A percentile compares a stretch with the other conserved stretches of the same genome.
phyloP scores from a whole-genome alignment of 1,140 invertebrate genomes.

The Calycopis cecrops region DNA sequence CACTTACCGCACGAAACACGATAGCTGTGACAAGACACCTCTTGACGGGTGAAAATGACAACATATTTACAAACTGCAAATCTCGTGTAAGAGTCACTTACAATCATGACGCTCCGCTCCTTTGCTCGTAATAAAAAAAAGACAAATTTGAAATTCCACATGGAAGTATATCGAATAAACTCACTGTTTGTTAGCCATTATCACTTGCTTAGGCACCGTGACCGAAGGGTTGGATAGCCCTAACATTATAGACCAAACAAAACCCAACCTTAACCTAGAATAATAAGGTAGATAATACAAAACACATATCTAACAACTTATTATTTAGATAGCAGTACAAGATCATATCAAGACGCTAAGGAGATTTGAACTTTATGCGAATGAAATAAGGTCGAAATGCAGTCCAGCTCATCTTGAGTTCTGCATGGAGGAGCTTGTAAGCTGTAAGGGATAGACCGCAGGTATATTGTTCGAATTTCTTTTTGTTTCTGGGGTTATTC shows the following conservation, averaged over 20 bases:
- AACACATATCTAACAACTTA: constrained; percentile 13
- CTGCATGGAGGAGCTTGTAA: constrained; percentile 52
- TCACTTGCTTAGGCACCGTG: constrained; percentile 45
- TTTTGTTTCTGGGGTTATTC: constrained; percentile 52
- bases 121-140: too few relatives aligned
- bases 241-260: constrained; percentile 14
- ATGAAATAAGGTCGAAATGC: constrained; percentile 24
- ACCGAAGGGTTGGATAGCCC: constrained; percentile 51
- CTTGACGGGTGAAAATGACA: too few relatives aligned
- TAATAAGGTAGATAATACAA: constrained; percentile 11
- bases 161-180: constrained; percentile 23
- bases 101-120: too few relatives aligned
- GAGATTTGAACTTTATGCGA: constrained; percentile 12
- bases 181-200: constrained; percentile 56
- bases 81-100: too few relatives aligned
- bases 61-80: too few relatives aligned
- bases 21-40: too few relatives aligned
- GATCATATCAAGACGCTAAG: constrained; percentile 16
- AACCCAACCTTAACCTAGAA: constrained; percentile 18
- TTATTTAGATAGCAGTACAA: constrained; percentile 23
- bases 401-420: constrained; percentile 31
- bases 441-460: constrained; percentile 57
- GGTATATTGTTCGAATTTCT: constrained; percentile 55
- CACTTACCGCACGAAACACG: too few relatives aligned
- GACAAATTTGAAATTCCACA: constrained; percentile 2